phyloP scores from a whole-genome alignment of 2,797 vertebrate species.

The Alauda arvensis region DNA sequence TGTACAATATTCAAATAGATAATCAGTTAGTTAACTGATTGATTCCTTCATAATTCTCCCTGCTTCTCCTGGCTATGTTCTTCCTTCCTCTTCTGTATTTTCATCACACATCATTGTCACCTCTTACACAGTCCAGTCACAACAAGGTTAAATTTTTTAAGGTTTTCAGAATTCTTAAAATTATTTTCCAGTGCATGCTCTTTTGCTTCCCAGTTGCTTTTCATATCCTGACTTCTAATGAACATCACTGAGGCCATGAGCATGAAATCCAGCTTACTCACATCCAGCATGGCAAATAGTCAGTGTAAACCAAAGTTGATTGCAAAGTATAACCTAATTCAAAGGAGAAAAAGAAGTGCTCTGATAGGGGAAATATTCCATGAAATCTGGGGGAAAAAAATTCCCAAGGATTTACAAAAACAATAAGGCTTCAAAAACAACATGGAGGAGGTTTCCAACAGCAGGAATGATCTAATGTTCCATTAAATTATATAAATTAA shows the following conservation, averaged over 20 bases:
- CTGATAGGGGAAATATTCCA: not conserved
- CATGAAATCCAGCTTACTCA: not conserved
- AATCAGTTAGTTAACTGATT: not conserved
- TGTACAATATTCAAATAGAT: not conserved
- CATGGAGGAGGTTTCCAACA: not conserved
- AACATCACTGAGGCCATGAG: not conserved
- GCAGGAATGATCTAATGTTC: not conserved
- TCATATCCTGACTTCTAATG: not conserved
- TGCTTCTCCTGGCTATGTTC: not conserved
- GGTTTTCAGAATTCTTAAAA: not conserved
- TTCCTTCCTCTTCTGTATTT: not conserved
- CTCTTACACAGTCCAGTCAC: not conserved
- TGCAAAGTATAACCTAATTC: not conserved
- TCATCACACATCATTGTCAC: not conserved
- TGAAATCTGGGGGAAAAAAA: not conserved
- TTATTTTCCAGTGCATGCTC: not conserved
- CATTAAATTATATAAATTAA: not conserved
- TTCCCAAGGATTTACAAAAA: not conserved
- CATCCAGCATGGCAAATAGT: not conserved
- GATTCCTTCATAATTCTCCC: not conserved
- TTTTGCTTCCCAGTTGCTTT: not conserved
- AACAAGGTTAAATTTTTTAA: not conserved
- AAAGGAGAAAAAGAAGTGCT: not conserved
- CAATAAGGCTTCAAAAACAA: not conserved
- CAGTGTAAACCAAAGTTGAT: not conserved